phyloP scores from a whole-genome alignment of 30 jellyfish, hydroid and myxozoan genomes.

The Cassiopea xamachana region DNA sequence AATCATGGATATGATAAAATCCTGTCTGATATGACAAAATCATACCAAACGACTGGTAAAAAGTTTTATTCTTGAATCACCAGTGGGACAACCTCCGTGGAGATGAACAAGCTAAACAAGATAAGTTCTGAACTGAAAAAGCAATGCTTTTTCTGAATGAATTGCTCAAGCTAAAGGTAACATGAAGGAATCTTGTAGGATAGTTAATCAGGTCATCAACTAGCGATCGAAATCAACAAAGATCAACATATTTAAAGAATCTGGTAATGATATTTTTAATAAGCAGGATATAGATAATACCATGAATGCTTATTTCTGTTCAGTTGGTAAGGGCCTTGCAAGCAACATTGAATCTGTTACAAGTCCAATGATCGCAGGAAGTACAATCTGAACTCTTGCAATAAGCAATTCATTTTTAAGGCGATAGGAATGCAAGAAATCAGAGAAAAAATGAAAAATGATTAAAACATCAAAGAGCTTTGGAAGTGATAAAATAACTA shows the following conservation, averaged over 20 bases:
- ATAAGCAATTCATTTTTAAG: background rate
- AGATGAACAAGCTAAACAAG: conserved; percentile 7
- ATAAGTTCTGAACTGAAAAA: conserved; percentile 1
- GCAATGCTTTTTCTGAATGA: conserved; percentile 11
- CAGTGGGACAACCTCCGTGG: no score
- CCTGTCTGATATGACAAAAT: no score
- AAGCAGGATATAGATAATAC: conserved; percentile 16
- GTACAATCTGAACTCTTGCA: background rate
- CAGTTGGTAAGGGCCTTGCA: conserved; percentile 57
- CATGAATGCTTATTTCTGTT: conserved; percentile 33
- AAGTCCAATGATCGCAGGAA: conserved; percentile 23
- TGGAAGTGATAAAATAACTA: background rate
- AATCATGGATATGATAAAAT: no score
- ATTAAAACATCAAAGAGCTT: conserved; percentile 2
- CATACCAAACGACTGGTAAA: no score
- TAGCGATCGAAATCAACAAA: conserved; percentile 22
- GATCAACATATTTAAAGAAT: background rate
- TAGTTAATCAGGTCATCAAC: conserved; percentile 1
- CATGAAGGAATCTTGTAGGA: conserved; percentile 34
- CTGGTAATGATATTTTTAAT: background rate
- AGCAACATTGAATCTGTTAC: conserved; percentile 4
- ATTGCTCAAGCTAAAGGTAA: background rate
- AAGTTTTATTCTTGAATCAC: no score
- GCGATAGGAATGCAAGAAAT: background rate
- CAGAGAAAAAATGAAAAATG: background rate